Evolutionary conservation across 2,888 invertebrate species (phyloP).

Genomic region (Cerceris rybyensis): DNA sequence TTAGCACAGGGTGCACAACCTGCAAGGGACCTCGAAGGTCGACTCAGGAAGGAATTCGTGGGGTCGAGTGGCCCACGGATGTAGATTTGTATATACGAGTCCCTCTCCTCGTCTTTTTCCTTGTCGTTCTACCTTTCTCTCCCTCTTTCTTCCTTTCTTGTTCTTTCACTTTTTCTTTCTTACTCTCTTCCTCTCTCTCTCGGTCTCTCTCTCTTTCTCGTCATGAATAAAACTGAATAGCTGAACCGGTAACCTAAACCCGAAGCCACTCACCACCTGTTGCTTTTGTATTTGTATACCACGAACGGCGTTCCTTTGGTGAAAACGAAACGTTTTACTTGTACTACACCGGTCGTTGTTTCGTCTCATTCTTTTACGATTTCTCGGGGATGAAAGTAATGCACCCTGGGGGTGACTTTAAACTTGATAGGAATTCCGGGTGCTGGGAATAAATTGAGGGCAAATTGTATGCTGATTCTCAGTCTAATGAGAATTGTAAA

Average conservation of each 20-base stretch:
- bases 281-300: slow-evolving; percentile 66
- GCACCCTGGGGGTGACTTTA: no score
- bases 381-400: not conserved
- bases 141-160: slow-evolving; percentile 48
- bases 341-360: not conserved
- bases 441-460: no score
- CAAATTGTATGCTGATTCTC: no score
- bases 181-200: slow-evolving; percentile 17
- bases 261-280: slow-evolving; percentile 70
- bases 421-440: no score
- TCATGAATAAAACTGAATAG: slow-evolving; percentile 73
- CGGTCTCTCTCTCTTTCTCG: slow-evolving; percentile 32
- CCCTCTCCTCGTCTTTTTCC: slow-evolving; percentile 18
- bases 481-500: no score
- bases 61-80: slow-evolving; percentile 60
- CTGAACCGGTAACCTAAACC: slow-evolving; percentile 67
- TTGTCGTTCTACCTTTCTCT: slow-evolving; percentile 13
- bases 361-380: slow-evolving; percentile 12
- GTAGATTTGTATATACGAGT: slow-evolving; percentile 64
- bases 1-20: slow-evolving; percentile 50
- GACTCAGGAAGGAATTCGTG: slow-evolving; percentile 62
- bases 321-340: slow-evolving; percentile 50
- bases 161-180: slow-evolving; percentile 15
- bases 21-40: slow-evolving; percentile 54
- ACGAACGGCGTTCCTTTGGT: slow-evolving; percentile 39